These are phyloP conservation scores for Ophioderma brevispina DNA, from an alignment of 35 echinoderm and acorn worm genomes.

Conservation along the genomic window DNA sequence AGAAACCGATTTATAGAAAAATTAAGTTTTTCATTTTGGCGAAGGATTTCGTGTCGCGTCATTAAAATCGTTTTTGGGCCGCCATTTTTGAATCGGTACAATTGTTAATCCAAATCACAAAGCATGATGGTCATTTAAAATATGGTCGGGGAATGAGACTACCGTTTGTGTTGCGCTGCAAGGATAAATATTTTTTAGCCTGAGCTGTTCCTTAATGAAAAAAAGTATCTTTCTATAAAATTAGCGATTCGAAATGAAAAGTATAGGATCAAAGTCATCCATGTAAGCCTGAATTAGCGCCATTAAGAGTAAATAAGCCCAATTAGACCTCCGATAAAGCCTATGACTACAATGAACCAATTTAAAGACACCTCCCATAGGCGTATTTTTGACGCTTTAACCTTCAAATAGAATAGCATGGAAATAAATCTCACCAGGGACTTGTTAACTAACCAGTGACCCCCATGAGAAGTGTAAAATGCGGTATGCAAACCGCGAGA, in stretches of 20 bases:
- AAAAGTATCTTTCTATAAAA: background rate
- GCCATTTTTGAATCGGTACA: too few relatives aligned
- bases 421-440: slow-evolving; percentile 99
- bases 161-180: too few relatives aligned
- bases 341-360: slow-evolving; percentile 64
- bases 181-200: too few relatives aligned
- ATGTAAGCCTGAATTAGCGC: slow-evolving; percentile 58
- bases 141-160: too few relatives aligned
- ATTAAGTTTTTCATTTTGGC: too few relatives aligned
- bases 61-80: too few relatives aligned
- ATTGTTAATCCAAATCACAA: too few relatives aligned
- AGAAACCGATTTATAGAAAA: too few relatives aligned
- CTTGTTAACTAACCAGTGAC: slow-evolving; percentile 87
- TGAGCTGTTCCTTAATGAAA: slow-evolving; percentile 1
- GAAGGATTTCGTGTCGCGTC: too few relatives aligned
- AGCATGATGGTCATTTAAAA: too few relatives aligned
- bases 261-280: slow-evolving; percentile 45
- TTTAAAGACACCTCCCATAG: slow-evolving; percentile 42
- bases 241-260: background rate
- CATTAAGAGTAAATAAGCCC: slow-evolving; percentile 79
- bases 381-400: slow-evolving; percentile 49
- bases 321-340: slow-evolving; percentile 60
- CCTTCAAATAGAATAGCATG: slow-evolving; percentile 89
- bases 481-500: slow-evolving; percentile 80
- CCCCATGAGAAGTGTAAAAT: slow-evolving; percentile 92